A percentile compares a stretch with the other conserved stretches of the same genome.
These are phyloP conservation scores for Micropoecilia bifurca DNA, from an alignment of 2,797 vertebrate species.

Conservation along the genomic window DNA sequence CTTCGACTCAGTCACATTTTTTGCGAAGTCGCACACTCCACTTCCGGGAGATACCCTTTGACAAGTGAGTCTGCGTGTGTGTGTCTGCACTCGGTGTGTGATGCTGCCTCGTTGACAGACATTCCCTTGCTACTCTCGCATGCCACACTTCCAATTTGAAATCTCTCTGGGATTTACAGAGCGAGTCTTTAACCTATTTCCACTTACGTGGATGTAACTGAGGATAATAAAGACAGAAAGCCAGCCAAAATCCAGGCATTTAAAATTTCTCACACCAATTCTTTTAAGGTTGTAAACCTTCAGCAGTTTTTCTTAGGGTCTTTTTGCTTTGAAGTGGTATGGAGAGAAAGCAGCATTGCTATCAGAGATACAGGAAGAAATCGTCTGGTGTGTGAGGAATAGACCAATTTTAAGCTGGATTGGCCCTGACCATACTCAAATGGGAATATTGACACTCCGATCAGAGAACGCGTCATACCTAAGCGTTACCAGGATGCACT, in stretches of 20 bases:
- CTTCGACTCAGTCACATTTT: conserved; percentile 17
- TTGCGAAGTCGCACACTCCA: conserved; percentile 35
- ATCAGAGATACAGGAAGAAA: not conserved
- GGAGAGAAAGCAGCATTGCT: conserved; percentile 43
- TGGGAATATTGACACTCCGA: not conserved
- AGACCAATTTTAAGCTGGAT: not conserved
- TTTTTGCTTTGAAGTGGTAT: conserved; percentile 34
- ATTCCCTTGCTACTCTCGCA: conserved; percentile 36
- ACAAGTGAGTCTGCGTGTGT: conserved; percentile 37
- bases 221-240: not conserved
- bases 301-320: conserved; percentile 25
- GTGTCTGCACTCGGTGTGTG: conserved; percentile 37
- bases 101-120: conserved; percentile 30
- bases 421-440: not conserved
- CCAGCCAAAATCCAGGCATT: conserved; percentile 8
- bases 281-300: conserved; percentile 37
- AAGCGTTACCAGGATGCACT: not conserved
- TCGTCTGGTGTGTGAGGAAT: not conserved
- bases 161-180: conserved; percentile 24
- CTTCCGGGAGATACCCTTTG: conserved; percentile 46
- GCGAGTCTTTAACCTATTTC: conserved; percentile 14
- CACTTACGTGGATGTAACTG: not conserved
- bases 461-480: not conserved
- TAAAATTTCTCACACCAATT: conserved; percentile 16
- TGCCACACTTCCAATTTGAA: conserved; percentile 31